Base-by-base conservation (phyloP, 2,888 invertebrate species). In the Lathronympha strigana region DNA sequence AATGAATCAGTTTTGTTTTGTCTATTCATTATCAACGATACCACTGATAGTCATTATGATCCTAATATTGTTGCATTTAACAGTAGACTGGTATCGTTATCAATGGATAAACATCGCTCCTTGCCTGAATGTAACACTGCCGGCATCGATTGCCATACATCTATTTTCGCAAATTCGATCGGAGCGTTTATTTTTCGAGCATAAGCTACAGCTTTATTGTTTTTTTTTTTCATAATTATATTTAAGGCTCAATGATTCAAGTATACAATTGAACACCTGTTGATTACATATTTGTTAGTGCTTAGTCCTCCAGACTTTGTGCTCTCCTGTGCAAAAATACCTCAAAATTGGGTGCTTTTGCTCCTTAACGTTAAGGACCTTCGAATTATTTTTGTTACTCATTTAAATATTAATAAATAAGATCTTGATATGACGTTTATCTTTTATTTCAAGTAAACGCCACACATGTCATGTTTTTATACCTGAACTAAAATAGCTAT, bases 401-500 rank as follows among this genome's bases (percentile, higher is more conserved):
- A 23, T 23, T n/a, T 49, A 28, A n/a, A n/a, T n/a, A n/a, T 4
- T 15, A 53, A 53, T 53, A 53, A 36, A 36, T 0, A 4, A 31
- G 4, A 23, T 36, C n/a, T 53, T 23, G 36, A 21, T 51, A 8
- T 21, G n/a, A 36, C 36, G 4, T 21, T 23, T 13, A 9, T 53
- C 33, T 53, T 53, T 53, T 4, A 53, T 53, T 53, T 53, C 15
- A 31, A 33, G n/a, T n/a, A n/a, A n/a, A n/a, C n/a, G n/a, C n/a
- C n/a, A n/a, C n/a, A n/a, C 36, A 28, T 28, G 6, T 6, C 28
- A 28, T 28, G n/a, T n/a, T n/a, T n/a, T n/a, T n/a, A n/a, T n/a
- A n/a, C n/a, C n/a, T n/a, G n/a, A n/a, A n/a, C n/a, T n/a, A n/a
- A n/a, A n/a, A n/a, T n/a, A n/a, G n/a, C n/a, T n/a, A n/a, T n/a